phyloP scores from a whole-genome alignment of 1,140 invertebrate genomes.

The Drosophila kikkawai region DNA sequence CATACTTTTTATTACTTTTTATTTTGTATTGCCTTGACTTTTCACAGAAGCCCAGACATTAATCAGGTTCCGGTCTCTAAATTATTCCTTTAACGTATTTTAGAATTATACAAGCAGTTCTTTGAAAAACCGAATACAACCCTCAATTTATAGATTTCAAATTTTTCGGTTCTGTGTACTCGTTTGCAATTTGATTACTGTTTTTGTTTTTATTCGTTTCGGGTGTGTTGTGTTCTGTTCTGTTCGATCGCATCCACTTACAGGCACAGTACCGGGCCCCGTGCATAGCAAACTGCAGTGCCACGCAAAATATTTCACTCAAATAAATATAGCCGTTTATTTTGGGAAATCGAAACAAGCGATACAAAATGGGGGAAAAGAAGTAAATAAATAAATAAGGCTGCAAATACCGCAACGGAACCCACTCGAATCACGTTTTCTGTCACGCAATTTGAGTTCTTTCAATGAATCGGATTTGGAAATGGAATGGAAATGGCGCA shows the following conservation, averaged over 20 bases:
- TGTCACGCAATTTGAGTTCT: slow-evolving; percentile 56
- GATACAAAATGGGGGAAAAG: slow-evolving; percentile 5
- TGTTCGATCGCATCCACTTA: slow-evolving; percentile 47
- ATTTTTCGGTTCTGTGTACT: slow-evolving; percentile 21
- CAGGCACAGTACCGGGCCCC: slow-evolving; percentile 11
- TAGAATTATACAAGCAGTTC: not conserved
- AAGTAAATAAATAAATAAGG: slow-evolving; percentile 37
- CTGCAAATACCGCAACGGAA: slow-evolving; percentile 40
- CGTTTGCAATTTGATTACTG: slow-evolving; percentile 24
- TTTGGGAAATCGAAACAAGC: slow-evolving; percentile 49
- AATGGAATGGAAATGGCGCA: slow-evolving; percentile 48
- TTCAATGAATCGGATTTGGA: slow-evolving; percentile 55
- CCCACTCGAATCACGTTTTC: slow-evolving; percentile 58
- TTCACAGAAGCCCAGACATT: not conserved
- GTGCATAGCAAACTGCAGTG: slow-evolving; percentile 42
- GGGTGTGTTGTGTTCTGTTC: slow-evolving; percentile 12
- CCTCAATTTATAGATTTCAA: not conserved
- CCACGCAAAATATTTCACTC: slow-evolving; percentile 49
- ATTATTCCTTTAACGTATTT: not conserved
- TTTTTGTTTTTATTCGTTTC: slow-evolving; percentile 13
- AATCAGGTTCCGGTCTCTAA: not conserved
- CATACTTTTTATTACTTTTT: no score
- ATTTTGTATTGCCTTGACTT: no score
- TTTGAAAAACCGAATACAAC: not conserved
- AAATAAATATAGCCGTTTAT: slow-evolving; percentile 53